A percentile compares a stretch with the other conserved stretches of the same genome.
phyloP scores from a whole-genome alignment of 1,140 invertebrate species.

The Drosophila triauraria region DNA sequence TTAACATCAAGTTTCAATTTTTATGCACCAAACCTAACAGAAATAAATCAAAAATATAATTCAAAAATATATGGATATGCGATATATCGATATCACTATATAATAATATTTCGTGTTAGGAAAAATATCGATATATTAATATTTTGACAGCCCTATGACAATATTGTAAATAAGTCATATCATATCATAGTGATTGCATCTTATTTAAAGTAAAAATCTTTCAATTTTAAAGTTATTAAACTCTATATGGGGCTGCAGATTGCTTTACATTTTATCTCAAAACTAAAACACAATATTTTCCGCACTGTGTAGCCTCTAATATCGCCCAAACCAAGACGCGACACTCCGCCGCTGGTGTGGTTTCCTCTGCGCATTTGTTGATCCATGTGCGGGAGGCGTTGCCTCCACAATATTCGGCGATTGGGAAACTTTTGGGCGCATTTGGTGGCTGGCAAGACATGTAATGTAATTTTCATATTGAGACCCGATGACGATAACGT shows the following conservation, averaged over 20 bases:
- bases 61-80: no score
- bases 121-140: no score
- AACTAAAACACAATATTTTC: background rate
- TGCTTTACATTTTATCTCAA: background rate
- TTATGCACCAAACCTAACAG: no score
- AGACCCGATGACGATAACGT: slow-evolving; percentile 51
- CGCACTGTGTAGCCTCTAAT: background rate
- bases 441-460: slow-evolving; percentile 46
- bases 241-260: rapidly evolving
- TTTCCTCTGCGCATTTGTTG: slow-evolving; percentile 51
- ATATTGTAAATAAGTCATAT: no score
- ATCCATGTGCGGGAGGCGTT: slow-evolving; percentile 35
- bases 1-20: no score
- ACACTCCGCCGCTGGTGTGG: slow-evolving; percentile 15
- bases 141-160: no score
- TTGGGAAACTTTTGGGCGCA: slow-evolving; percentile 54
- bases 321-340: background rate
- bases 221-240: no score
- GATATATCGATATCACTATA: no score
- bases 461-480: slow-evolving; percentile 60
- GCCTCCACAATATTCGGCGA: slow-evolving; percentile 28
- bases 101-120: no score
- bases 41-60: no score
- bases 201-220: no score
- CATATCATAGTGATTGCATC: no score